Evolutionary conservation across 30 jellyfish, hydroid and myxozoan species (phyloP).

Genomic region (Hydra vulgaris): DNA sequence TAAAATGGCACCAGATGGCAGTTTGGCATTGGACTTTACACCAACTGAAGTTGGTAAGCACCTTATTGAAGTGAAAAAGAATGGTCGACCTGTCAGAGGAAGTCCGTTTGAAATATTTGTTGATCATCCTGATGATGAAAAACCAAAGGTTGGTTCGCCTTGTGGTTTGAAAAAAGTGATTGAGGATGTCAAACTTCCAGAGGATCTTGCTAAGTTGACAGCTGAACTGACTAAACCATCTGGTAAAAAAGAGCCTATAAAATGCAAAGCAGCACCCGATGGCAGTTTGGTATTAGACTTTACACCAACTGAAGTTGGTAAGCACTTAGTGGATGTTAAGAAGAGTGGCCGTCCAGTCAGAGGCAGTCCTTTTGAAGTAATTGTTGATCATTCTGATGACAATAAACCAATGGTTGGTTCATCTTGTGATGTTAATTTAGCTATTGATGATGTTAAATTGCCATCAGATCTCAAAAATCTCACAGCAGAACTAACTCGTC

Average conservation of each 20-base stretch:
- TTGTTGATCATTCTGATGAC: conserved; percentile 28
- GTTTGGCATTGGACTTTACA: conserved; percentile 63
- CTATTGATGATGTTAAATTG: conserved; percentile 47
- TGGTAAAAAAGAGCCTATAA: conserved; percentile 73
- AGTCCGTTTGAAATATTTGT: conserved; percentile 90
- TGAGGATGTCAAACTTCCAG: conserved; percentile 32
- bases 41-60: conserved; percentile 93
- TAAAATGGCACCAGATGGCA: conserved; percentile 75
- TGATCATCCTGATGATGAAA: neutral
- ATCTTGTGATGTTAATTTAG: conserved; percentile 80
- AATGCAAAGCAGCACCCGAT: conserved; percentile 62
- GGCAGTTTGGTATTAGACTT: conserved; percentile 61
- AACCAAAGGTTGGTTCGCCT: conserved; percentile 32
- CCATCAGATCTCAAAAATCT: conserved; percentile 78
- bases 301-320: conserved; percentile 77
- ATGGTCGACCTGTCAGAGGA: conserved; percentile 80
- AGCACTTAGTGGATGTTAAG: conserved; percentile 56
- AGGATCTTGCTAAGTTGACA: conserved; percentile 35
- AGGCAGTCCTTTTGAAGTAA: conserved; percentile 68
- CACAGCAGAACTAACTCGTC: conserved; percentile 70
- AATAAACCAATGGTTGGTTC: conserved; percentile 79
- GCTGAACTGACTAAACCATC: neutral
- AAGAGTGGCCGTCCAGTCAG: conserved; percentile 80
- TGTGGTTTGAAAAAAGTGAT: conserved; percentile 28
- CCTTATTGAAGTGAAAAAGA: conserved; percentile 55